Conservation (phyloP, 2,888 invertebrate species). For the Thysanoteuthis rhombus region DNA sequence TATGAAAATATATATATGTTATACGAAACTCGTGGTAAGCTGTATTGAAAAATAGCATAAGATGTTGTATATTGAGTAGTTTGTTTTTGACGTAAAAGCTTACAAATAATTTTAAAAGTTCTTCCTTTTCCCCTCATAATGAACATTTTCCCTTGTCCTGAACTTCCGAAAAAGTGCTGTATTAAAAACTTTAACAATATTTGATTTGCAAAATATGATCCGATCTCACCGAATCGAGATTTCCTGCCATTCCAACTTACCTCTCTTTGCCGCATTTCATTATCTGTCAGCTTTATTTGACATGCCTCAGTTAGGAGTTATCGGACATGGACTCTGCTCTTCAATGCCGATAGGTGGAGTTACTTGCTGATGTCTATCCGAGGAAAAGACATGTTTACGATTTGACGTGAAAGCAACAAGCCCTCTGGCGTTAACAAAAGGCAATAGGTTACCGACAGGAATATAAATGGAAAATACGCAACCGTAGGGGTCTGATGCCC, state of each 20-base stretch:
- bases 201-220: not conserved
- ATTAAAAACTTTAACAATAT: not conserved
- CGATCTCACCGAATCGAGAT: not conserved
- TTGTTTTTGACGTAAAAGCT: too few relatives aligned
- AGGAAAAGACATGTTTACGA: constrained; percentile 12
- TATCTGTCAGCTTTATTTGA: constrained; percentile 12
- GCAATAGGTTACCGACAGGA: not conserved
- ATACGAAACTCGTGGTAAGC: too few relatives aligned
- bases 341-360: not conserved
- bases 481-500: not conserved
- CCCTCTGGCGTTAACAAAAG: not conserved
- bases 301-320: not conserved
- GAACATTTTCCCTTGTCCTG: too few relatives aligned
- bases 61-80: too few relatives aligned
- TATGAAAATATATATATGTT: too few relatives aligned
- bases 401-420: constrained; percentile 1
- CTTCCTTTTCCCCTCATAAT: too few relatives aligned
- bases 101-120: too few relatives aligned
- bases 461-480: not conserved
- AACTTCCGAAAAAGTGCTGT: too few relatives aligned
- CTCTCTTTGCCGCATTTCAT: not conserved
- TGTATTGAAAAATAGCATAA: too few relatives aligned
- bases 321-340: not conserved
- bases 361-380: not conserved
- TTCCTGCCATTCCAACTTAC: not conserved